Evolutionary conservation across 2,797 vertebrate genomes (phyloP), one percentile per base, ranked within the genome.

Genomic region (Myiothlypis coronata): DNA sequence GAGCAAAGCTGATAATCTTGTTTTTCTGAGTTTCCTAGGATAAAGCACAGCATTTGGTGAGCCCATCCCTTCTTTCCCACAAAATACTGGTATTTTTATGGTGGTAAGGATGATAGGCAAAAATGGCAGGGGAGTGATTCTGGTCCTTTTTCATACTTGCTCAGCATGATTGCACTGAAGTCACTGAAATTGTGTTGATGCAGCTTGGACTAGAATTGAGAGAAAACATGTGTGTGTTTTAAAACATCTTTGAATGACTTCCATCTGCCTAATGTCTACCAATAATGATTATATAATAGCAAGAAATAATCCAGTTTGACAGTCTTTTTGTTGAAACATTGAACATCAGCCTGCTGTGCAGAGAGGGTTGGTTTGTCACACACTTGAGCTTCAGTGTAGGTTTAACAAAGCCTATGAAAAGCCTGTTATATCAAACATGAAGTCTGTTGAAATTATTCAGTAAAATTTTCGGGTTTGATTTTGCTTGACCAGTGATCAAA

Each of bases 1-100:
- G 87, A 97, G 88, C 41, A 83, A 70, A 91, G 87, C 80, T 5
- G 63, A 82, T 86, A 84, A 85, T 95, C 83, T 91, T 96, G 50
- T 94, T 57, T 60, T 95, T 95, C 64, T 93, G 74, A 82, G 67
- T 59, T 96, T 96, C 81, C 28, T 69, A 59, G 47, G 39, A 34
- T 69, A 55, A 68, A 94, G 16, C 47, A 37, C 82, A 92, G 41
- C 53, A 55, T 88, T 90, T 92, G 63, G 12, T 63, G 85, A 93
- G 27, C 32, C 34, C 47, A 28, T 50, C 26, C 20, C 22, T 75
- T 75, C 23, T 61, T 87, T 90, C 39, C 28, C 32, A 47, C 71
- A 78, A 86, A 93, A 81, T 61, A 44, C 43, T 92, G 67, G 8
- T 82, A 60, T 90, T 94, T 94, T 97, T 93, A 46, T 90, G 10